These are phyloP conservation scores for Irena cyanogastra DNA, from an alignment of 2,113 vertebrate genomes.

Conservation along the genomic window DNA sequence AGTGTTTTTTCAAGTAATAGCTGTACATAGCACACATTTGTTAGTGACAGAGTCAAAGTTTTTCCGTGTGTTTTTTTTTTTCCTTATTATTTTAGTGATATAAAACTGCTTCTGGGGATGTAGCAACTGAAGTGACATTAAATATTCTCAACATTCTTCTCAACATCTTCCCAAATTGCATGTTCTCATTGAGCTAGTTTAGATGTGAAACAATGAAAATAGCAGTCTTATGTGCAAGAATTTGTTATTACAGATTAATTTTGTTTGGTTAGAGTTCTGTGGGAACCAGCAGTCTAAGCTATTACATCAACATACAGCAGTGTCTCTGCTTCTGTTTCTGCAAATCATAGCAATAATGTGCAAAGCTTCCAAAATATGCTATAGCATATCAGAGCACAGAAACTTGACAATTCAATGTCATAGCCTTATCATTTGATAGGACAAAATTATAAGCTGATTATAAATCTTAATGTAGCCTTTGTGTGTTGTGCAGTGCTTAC, in stretches of 20 bases:
- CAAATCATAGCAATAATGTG: neutral
- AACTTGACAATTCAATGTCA: neutral
- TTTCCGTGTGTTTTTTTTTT: fast-evolving
- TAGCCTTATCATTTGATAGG: neutral
- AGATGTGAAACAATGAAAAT: neutral
- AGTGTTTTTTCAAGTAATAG: neutral
- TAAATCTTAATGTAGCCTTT: neutral
- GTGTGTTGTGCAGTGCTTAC: neutral
- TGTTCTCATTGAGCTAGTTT: neutral
- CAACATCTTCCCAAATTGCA: neutral
- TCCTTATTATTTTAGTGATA: neutral
- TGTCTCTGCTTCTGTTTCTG: neutral
- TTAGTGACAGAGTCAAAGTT: neutral
- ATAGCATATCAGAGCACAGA: neutral
- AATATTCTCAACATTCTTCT: neutral
- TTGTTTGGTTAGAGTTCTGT: neutral
- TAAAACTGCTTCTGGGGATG: neutral
- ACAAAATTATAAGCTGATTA: neutral
- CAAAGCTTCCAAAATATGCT: neutral
- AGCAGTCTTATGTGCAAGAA: neutral
- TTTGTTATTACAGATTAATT: neutral
- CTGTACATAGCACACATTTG: neutral
- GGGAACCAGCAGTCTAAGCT: neutral
- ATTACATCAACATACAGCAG: neutral
- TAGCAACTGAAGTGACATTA: neutral